phyloP scores from a whole-genome alignment of 2,797 vertebrate species.

The Sternotherus odoratus region DNA sequence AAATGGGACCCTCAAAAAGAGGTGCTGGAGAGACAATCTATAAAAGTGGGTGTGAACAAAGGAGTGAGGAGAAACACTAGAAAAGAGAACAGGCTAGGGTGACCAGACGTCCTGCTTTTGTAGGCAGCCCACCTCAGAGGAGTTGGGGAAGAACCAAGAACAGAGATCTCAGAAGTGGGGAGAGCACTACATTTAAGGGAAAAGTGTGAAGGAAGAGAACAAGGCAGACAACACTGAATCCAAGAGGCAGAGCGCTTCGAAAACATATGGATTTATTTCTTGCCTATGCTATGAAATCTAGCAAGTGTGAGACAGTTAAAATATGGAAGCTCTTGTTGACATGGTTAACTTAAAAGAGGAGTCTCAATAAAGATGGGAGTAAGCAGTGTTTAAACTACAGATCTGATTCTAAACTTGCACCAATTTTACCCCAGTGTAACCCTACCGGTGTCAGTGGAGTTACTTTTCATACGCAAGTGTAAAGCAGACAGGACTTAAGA shows the following conservation, averaged over 20 bases:
- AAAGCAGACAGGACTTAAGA: not conserved
- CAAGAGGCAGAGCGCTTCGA: conserved; percentile 8
- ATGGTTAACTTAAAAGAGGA: not conserved
- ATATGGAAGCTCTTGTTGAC: conserved; percentile 51
- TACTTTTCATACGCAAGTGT: not conserved
- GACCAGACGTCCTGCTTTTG: too few species aligned
- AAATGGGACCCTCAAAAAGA: not conserved
- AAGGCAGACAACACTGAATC: not conserved
- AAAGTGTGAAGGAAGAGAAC: conserved; percentile 15
- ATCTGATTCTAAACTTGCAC: not conserved
- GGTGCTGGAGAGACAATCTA: not conserved
- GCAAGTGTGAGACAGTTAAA: conserved; percentile 16
- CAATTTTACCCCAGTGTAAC: not conserved
- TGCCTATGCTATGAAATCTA: not conserved
- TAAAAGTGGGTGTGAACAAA: not conserved
- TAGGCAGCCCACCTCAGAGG: not conserved
- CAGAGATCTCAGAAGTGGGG: not conserved
- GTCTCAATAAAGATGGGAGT: conserved; percentile 47
- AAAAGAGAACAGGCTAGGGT: not conserved
- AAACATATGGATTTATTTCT: not conserved
- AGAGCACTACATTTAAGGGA: not conserved
- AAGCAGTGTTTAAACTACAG: conserved; percentile 63
- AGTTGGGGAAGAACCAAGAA: not conserved
- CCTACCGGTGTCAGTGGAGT: not conserved
- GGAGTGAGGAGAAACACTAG: not conserved